A percentile compares a stretch with the other conserved stretches of the same genome.
Evolutionary conservation across 2,888 invertebrate species (phyloP).

Genomic region (Exephanes ischioxanthus): DNA sequence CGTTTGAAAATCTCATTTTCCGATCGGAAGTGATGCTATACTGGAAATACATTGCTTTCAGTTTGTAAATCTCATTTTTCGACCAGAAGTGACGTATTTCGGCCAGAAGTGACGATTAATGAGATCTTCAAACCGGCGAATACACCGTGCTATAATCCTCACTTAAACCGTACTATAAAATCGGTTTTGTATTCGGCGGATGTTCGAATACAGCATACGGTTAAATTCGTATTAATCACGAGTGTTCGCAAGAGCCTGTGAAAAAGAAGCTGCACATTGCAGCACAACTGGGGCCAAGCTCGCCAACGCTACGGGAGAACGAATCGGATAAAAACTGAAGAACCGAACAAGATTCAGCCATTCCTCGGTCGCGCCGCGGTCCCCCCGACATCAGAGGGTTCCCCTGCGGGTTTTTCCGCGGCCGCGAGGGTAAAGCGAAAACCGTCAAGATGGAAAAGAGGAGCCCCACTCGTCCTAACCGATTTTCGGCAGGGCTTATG

Average conservation of each 20-base stretch:
- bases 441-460: conserved; percentile 57
- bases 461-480: conserved; percentile 66
- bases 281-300: neutral
- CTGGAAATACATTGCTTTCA: no score
- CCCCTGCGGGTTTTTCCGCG: conserved; percentile 6
- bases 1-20: no score
- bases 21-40: no score
- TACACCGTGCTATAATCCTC: no score
- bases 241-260: neutral
- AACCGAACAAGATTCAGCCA: neutral
- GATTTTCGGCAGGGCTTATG: conserved; percentile 64
- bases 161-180: no score
- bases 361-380: neutral
- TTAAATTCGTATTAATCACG: neutral
- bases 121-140: no score
- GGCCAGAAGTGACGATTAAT: no score
- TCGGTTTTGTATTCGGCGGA: no score
- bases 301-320: neutral
- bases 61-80: no score
- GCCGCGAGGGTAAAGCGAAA: conserved; percentile 5
- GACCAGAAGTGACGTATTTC: no score
- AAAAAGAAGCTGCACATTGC: neutral
- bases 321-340: neutral
- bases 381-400: neutral
- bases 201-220: no score